phyloP scores from a whole-genome alignment of 2,888 invertebrate species.

The Latrodectus hesperus region DNA sequence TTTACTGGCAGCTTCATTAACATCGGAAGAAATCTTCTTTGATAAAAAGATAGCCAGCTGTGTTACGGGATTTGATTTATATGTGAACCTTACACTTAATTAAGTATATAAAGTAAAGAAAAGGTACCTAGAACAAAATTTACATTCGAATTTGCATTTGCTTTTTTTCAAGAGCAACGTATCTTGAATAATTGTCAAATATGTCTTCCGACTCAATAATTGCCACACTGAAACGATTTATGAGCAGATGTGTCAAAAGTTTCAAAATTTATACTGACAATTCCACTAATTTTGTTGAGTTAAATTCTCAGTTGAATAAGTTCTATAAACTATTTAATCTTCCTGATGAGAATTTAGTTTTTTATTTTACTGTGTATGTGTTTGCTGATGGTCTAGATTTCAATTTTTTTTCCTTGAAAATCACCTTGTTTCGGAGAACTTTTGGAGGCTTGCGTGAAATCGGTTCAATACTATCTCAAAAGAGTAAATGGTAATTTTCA shows the following conservation, averaged over 20 bases:
- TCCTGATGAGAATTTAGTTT: neutral
- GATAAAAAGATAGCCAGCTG: neutral
- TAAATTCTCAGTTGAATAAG: neutral
- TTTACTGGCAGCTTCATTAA: neutral
- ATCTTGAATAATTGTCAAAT: neutral
- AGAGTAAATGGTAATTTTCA: neutral
- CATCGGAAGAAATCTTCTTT: neutral
- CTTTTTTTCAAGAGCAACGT: neutral
- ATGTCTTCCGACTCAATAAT: neutral
- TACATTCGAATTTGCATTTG: neutral
- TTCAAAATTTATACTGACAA: neutral
- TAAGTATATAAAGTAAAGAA: conserved; percentile 12
- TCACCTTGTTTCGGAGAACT: neutral
- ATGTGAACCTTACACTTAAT: neutral
- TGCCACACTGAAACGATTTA: conserved; percentile 8
- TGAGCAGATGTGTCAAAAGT: neutral
- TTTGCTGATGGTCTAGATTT: neutral
- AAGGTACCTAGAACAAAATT: neutral
- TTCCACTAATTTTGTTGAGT: neutral
- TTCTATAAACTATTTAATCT: neutral
- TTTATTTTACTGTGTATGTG: neutral
- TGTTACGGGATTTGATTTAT: neutral
- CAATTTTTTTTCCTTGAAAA: neutral
- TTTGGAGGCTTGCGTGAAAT: neutral
- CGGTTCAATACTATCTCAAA: neutral